A percentile compares a stretch with the other conserved stretches of the same genome.
These are phyloP conservation scores for Echiichthys vipera DNA, from an alignment of 2,797 vertebrate species.

Conservation along the genomic window DNA sequence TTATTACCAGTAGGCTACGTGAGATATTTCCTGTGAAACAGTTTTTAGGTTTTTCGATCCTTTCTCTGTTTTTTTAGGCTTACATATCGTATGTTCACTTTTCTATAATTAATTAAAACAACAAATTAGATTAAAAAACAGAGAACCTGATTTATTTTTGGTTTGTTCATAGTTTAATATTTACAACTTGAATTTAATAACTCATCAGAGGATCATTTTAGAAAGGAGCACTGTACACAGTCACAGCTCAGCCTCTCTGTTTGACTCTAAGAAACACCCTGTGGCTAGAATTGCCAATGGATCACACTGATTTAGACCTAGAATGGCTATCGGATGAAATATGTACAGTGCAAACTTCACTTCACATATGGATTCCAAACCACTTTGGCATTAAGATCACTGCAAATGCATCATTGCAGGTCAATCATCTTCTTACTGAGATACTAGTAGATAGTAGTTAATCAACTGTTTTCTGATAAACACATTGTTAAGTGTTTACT, in stretches of 20 bases:
- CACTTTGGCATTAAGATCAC: neutral
- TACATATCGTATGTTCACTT: neutral
- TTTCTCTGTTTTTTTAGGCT: too few relatives aligned
- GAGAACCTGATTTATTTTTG: neutral
- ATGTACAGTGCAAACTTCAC: too few relatives aligned
- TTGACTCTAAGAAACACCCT: conserved; percentile 10
- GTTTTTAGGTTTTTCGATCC: neutral
- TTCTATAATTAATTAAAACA: conserved; percentile 40
- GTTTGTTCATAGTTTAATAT: conserved; percentile 25
- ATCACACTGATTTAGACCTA: neutral
- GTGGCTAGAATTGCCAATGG: neutral
- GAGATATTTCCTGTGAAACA: neutral
- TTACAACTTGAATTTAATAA: conserved; percentile 39
- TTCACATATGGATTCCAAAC: neutral
- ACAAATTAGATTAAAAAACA: conserved; percentile 20
- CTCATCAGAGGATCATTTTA: conserved; percentile 22
- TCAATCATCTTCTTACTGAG: neutral
- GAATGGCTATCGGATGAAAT: neutral
- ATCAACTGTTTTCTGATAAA: too few relatives aligned
- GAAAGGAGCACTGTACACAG: neutral
- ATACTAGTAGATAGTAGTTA: too few relatives aligned
- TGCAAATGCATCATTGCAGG: neutral
- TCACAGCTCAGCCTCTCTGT: conserved; percentile 2
- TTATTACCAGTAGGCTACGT: neutral
- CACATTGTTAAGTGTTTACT: too few relatives aligned